Evolutionary conservation across 2,797 vertebrate species (phyloP), one percentile per base, ranked within the genome.

Genomic region (Lagorchestes hirsutus): DNA sequence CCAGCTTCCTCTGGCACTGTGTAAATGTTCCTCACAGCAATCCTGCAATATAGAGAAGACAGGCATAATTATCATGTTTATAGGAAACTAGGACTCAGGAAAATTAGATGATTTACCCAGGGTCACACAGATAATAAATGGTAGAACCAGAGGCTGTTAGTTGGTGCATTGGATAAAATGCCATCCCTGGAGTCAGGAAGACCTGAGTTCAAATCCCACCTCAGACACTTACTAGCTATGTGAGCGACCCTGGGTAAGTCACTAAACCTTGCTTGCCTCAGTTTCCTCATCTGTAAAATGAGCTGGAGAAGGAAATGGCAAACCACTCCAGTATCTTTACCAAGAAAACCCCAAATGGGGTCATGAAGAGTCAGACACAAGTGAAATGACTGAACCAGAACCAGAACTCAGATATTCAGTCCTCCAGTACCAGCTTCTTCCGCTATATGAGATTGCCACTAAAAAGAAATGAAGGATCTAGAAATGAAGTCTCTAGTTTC

Each of bases 401-500:
- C 40, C 22, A 82, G 40, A 9, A 50, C 40, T 87, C 74, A 87
- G 24, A 87, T 28, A 46, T 50, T 87, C 24, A 11, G 24, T 24
- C 40, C 50, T 87, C 24, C 9, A 27, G 13, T 27, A 11, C 74
- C 27, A 87, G 24, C 9, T 50, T 24, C 40, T 87, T 87, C 62
- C 74, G 50, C 40, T 50, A 27, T 46, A 46, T 3, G 14, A 74
- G 14, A 34, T 22, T 74, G 34, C 12, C 59, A n/a, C 34, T 74
- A 74, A 74, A n/a, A 40, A 74, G 62, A 74, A 74, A 74, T 74
- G 6, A 74, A 34, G 12, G 34, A n/a, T n/a, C 55, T 97, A 96
- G 13, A 96, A 34, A 1, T 50, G 92, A 96, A 94, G 92, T 93
- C 92, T 94, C 96, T 96, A 28, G 0, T 94, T 95, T 96, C 91